Conservation (phyloP, 2,113 vertebrate genomes). For the Coryphaenoides rupestris region DNA sequence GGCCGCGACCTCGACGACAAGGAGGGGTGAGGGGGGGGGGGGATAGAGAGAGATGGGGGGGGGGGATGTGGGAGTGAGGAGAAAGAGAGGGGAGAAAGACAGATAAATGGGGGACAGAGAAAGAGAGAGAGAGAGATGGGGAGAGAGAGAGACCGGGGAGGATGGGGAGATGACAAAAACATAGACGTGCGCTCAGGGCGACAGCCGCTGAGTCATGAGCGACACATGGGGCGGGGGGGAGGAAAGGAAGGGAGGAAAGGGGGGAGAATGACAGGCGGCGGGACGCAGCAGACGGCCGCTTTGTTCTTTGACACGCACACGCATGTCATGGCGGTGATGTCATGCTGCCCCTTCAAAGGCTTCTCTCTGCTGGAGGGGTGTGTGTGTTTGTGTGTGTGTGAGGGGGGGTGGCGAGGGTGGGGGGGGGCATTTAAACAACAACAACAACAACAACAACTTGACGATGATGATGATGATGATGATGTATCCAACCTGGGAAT, state of each 20-base stretch:
- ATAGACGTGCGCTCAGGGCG: not conserved
- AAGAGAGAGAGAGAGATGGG: not conserved
- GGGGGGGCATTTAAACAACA: no score
- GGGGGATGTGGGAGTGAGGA: conserved; percentile 72
- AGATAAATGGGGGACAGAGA: not conserved
- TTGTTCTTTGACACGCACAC: conserved; percentile 56
- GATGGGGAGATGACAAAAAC: not conserved
- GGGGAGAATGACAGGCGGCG: conserved; percentile 9
- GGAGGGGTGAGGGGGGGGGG: conserved; percentile 82
- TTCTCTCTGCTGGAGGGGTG: not conserved
- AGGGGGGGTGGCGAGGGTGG: not conserved
- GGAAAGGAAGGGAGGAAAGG: not conserved
- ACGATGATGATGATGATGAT: no score
- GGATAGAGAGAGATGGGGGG: not conserved
- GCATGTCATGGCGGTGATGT: conserved; percentile 54
- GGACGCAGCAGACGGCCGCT: conserved; percentile 18
- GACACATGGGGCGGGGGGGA: not conserved
- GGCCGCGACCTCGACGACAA: conserved; percentile 91
- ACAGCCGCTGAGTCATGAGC: not conserved
- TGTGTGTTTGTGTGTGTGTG: no score
- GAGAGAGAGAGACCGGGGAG: not conserved
- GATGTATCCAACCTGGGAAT: no score
- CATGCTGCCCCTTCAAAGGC: conserved; percentile 38
- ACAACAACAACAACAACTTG: no score
- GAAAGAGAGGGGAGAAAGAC: conserved; percentile 65